Evolutionary conservation across 2,888 invertebrate genomes (phyloP), one percentile per base, ranked within the genome.

Genomic region (Drosophila cracens): DNA sequence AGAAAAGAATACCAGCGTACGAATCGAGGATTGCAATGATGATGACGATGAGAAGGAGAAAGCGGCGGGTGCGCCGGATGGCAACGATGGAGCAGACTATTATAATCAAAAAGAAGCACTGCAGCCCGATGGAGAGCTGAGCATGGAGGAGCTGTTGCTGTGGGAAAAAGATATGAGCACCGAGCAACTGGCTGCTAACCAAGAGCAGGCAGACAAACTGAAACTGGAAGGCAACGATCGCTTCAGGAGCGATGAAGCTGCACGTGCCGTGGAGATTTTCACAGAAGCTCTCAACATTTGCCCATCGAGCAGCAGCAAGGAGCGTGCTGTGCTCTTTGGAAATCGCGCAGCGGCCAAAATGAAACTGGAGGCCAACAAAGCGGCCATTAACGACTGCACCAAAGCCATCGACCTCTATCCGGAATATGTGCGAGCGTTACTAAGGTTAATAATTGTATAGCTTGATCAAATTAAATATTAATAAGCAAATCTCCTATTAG

Each of bases 261-360:
- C 95, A 79, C 70, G 76, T 11, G 96, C 98, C 18, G 94, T 96
- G 61, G 94, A 94, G 40, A 94, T 94, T 16, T 99, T 98, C 89
- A 97, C 97, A 0, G 94, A 95, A 91, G 98, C 95, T 0, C 92
- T 99, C 59, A 94, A 94, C 70, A 94, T 95, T 5, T 98, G 98
- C 92, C 98, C 98, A 0, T 93, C 97, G 3, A 93, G 93, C 48
- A 96, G 94, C 89, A 81, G 92, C 0, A 95, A 95, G 85, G 97
- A 97, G 73, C 94, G 98, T 62, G 94, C 98, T 0, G 95, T 98
- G 74, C 93, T 98, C 25, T 98, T 96, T 93, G 96, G 97, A 13
- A 99, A 99, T 93, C 94, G 98, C 79, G 97, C 97, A 43, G 98
- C 98, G 0, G 96, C 97, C 0, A 96, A 96, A 92, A 95, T 96